Evolutionary conservation across 2,888 invertebrate species (phyloP).

Genomic region (Glyphotaelius pellucidus): DNA sequence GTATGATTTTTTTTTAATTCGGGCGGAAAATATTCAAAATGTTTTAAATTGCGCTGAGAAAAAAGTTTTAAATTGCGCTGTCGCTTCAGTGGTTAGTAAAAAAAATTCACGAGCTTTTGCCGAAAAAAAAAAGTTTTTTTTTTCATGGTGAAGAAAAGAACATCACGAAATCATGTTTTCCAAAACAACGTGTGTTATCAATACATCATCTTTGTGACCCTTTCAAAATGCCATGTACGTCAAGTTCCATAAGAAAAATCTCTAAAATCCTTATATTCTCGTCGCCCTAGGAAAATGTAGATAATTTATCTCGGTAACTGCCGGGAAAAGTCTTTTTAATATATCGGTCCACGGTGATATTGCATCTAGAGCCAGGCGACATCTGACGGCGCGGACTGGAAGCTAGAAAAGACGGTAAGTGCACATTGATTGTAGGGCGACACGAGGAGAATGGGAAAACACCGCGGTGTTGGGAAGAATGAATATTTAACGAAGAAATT

Average conservation of each 20-base stretch:
- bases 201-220: background rate
- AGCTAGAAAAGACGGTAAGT: background rate
- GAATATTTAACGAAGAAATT: background rate
- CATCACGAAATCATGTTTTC: background rate
- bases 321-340: conserved; percentile 19
- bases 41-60: too few species aligned
- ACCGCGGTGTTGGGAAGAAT: background rate
- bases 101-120: background rate
- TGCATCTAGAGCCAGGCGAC: conserved; percentile 5
- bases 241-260: background rate
- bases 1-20: too few species aligned
- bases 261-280: background rate
- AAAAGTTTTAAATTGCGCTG: too few species aligned
- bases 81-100: too few species aligned
- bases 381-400: background rate
- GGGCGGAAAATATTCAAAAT: too few species aligned
- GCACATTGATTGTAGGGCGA: conserved; percentile 16
- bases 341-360: conserved; percentile 22
- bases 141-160: too few species aligned
- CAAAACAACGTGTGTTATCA: background rate
- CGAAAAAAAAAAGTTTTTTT: background rate
- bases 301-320: conserved; percentile 28
- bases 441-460: background rate
- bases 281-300: background rate
- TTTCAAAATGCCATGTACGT: background rate